phyloP scores from a whole-genome alignment of 2,113 vertebrate species.

The Corythornis cristatus region DNA sequence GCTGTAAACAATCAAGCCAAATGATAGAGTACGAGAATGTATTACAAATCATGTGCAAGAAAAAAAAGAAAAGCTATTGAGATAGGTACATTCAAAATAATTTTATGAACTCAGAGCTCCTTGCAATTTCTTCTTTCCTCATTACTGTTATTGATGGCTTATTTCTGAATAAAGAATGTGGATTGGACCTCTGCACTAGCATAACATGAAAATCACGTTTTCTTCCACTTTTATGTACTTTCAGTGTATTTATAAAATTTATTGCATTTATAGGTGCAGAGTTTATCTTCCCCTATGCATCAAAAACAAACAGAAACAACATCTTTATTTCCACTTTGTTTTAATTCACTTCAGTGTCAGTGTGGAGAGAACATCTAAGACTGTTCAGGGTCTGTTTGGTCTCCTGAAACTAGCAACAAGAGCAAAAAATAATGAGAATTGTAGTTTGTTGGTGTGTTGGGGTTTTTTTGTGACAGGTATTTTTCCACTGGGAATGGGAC shows the following conservation, averaged over 20 bases:
- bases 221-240: background rate
- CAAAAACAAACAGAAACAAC: background rate
- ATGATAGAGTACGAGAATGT: background rate
- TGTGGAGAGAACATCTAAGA: background rate
- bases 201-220: background rate
- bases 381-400: background rate
- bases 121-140: background rate
- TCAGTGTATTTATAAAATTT: background rate
- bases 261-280: background rate
- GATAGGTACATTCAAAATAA: background rate
- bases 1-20: background rate
- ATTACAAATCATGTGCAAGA: background rate
- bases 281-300: background rate
- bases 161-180: background rate
- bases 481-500: background rate
- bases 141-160: background rate
- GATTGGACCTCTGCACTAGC: background rate
- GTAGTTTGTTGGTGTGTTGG: background rate
- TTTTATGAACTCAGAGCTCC: rapidly evolving
- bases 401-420: background rate
- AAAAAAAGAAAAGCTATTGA: background rate
- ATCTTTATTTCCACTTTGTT: background rate
- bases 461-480: background rate
- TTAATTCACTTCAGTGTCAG: background rate
- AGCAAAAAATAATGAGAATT: background rate